Base-by-base conservation (phyloP, 2,797 vertebrate genomes). In the Melopsittacus undulatus region DNA sequence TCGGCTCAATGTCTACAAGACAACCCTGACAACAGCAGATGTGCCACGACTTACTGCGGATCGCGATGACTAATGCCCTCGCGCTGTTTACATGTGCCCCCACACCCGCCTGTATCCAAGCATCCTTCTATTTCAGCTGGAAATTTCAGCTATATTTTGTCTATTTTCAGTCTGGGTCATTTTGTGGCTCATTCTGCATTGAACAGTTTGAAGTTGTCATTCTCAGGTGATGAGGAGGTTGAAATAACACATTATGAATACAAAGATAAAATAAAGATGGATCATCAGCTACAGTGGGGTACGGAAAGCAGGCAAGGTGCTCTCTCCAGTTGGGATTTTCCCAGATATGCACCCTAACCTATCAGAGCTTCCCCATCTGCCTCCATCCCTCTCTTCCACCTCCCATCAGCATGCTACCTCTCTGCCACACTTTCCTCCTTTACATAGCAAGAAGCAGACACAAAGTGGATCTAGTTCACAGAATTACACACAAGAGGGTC, bases 41-140 rank as follows among this genome's bases (percentile, higher is more conserved):
- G 59, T 59, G 62, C 91, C 48, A 36, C 2, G 9, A 46, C 78
- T 89, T 54, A 24, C 66, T 52, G 40, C 5, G 1, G 87, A 67
- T 66, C 20, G 1, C 20, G 32, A 10, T 92, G 89, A 94, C 73
- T 94, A 94, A 96, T 8, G 90, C n/a, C 90, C 91, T 62, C 14
- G 30, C 18, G 46, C 73, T 63, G 92, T 54, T 91, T 54, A 34
- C 62, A 11, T 1, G 38, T 74, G 87, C 87, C 77, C 94, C 93
- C 77, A 52, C 66, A 1, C n/a, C 54, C 42, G 4, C 88, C 86
- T 14, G 5, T 16, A 12, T 15, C 63, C 51, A 32, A 5, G 45
- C 70, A 56, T 20, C 78, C 48, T 10, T 10, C 32, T 11, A 2
- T 1, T 84, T 62, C 67, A 74, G n/a, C 51, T 49, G 77, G 88